phyloP scores from a whole-genome alignment of 1,140 invertebrate genomes.

The Trachelipus rathkii region DNA sequence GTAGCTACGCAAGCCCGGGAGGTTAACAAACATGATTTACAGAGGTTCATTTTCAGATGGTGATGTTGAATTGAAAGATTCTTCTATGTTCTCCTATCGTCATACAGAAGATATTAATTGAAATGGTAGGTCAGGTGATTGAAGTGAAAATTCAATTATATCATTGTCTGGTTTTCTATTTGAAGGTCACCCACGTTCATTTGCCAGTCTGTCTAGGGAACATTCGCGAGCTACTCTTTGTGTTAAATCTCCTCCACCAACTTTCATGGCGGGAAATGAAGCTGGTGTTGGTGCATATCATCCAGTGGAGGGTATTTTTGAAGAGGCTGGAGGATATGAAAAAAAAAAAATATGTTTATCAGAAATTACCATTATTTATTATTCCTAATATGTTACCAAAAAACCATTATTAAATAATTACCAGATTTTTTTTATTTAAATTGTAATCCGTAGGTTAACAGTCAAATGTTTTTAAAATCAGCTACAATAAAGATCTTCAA shows the following conservation, averaged over 20 bases:
- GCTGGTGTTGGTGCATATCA: neutral
- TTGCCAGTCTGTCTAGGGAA: neutral
- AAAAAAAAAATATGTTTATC: no score
- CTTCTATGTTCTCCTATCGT: conserved; percentile 2
- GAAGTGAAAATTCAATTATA: neutral
- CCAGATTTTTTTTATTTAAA: no score
- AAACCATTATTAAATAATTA: no score
- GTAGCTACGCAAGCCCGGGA: neutral
- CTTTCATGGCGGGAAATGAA: neutral
- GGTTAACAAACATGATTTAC: neutral
- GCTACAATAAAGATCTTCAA: no score
- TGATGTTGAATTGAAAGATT: neutral
- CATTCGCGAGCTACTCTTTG: neutral
- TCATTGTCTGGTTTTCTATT: neutral
- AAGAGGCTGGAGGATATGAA: neutral
- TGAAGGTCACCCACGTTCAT: neutral
- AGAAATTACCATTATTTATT: no score
- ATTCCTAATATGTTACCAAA: no score
- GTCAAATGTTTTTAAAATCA: no score
- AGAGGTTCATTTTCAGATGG: neutral
- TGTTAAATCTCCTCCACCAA: neutral
- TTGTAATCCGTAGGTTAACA: no score
- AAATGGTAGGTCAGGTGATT: neutral
- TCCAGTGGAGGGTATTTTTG: neutral
- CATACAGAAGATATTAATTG: neutral